phyloP scores from a whole-genome alignment of 2,888 invertebrate genomes.

The Heliconius aoede region DNA sequence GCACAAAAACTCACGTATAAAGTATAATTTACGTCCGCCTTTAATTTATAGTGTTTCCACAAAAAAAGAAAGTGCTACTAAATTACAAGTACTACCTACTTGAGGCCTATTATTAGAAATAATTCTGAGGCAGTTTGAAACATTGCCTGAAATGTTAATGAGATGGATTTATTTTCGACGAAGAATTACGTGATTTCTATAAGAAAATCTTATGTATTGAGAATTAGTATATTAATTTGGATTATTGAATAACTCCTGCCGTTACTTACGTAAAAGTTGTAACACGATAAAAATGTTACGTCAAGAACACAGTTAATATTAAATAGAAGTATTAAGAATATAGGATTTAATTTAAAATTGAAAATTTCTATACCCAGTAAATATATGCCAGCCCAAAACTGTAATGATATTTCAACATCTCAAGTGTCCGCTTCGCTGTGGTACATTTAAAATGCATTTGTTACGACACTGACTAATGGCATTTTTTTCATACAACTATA shows the following conservation, averaged over 20 bases:
- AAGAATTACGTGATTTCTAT: slow-evolving; percentile 14
- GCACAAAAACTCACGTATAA: background rate
- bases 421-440: background rate
- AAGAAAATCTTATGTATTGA: background rate
- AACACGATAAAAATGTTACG: background rate
- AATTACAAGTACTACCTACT: slow-evolving; percentile 4
- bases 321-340: background rate
- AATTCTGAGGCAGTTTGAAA: background rate
- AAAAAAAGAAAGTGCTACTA: background rate
- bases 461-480: slow-evolving; percentile 1
- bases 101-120: slow-evolving; percentile 13
- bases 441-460: slow-evolving; percentile 29
- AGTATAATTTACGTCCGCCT: background rate
- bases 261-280: background rate
- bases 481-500: background rate
- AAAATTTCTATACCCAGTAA: background rate
- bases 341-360: too few relatives aligned
- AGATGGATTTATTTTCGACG: slow-evolving; percentile 13
- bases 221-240: background rate
- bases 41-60: background rate
- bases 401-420: slow-evolving; percentile 15
- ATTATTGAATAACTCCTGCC: background rate
- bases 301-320: background rate
- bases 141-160: slow-evolving; percentile 9
- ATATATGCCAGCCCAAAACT: background rate